phyloP scores from a whole-genome alignment of 2,797 vertebrate species.

The Galaxias olidus region DNA sequence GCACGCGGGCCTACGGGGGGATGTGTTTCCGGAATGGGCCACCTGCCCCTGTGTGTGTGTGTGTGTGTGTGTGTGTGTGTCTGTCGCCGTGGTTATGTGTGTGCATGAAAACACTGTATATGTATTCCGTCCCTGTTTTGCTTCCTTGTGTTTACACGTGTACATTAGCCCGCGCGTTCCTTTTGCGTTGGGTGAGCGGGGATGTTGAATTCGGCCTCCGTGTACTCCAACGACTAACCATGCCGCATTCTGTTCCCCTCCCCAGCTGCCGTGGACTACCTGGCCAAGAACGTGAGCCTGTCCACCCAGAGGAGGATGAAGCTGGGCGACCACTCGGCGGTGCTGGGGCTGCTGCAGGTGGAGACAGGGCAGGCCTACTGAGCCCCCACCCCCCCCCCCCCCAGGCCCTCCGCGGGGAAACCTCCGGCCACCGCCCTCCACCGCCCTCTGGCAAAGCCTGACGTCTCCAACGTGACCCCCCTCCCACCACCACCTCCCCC shows the following conservation, averaged over 20 bases:
- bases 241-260: slow-evolving; percentile 63
- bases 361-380: slow-evolving; percentile 97
- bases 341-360: slow-evolving; percentile 84
- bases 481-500: slow-evolving; percentile 26
- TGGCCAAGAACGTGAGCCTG: slow-evolving; percentile 97
- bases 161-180: neutral
- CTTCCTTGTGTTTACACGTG: neutral
- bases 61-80: slow-evolving; percentile 1
- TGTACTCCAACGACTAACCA: too few relatives aligned
- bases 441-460: slow-evolving; percentile 47
- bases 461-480: slow-evolving; percentile 42
- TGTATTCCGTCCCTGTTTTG: neutral
- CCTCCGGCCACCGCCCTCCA: slow-evolving; percentile 24
- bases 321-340: slow-evolving; percentile 89
- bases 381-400: slow-evolving; percentile 37
- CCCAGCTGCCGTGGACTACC: slow-evolving; percentile 91
- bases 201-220: too few relatives aligned
- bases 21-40: neutral
- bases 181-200: too few relatives aligned
- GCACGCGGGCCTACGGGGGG: neutral
- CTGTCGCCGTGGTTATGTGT: neutral
- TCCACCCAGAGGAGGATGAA: slow-evolving; percentile 96
- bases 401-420: neutral
- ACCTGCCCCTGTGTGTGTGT: neutral
- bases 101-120: neutral